Base-by-base conservation (phyloP, 2,888 invertebrate species). In the Noctua janthina region DNA sequence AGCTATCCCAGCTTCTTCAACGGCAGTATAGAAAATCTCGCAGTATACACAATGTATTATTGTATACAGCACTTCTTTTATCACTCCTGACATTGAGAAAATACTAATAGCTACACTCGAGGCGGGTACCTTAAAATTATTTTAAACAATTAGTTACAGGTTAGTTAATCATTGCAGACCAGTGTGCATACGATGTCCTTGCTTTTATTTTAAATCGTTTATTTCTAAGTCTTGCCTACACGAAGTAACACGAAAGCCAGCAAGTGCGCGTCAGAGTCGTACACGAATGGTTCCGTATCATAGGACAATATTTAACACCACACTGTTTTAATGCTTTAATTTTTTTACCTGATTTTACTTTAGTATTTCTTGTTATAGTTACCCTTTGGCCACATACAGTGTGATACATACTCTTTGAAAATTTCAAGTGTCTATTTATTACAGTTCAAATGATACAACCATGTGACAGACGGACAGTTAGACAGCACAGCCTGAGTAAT, bases 1-100 rank as follows among this genome's bases (percentile, higher is more conserved):
- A n/a, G 51, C 71, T 8, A 71, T 74, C 39, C 20, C 71, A 51
- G 74, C 71, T 74, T 74, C 51, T 7, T 70, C 49, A 0, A 70
- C 71, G 17, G 51, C n/a, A 11, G 20, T 51, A 20, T 71, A 29
- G 39, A 74, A 71, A n/a, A 70, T 71, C 20, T 71, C 49, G 13
- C 51, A 39, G 71, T 51, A 74, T 6, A 51, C 0, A 20, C 74
- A 43, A 39, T 74, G 51, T n/a, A 74, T 13, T n/a, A n/a, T 13
- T 51, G 51, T 5, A 39, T 39, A 20, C 20, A 71, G 39, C 5
- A 71, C 7, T 17, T 70, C 74, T 5, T 71, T 74, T 13, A 39
- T 7, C 1, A 74, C 39, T 0, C 39, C 49, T 0, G 13, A 8
- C 20, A n/a, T 29, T n/a, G 51, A n/a, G 11, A 70, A 1, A 13